Percentiles rank a stretch among this genome's conserved stretches.
phyloP scores from a whole-genome alignment of 2,888 invertebrate species.

The Agrochola lota region DNA sequence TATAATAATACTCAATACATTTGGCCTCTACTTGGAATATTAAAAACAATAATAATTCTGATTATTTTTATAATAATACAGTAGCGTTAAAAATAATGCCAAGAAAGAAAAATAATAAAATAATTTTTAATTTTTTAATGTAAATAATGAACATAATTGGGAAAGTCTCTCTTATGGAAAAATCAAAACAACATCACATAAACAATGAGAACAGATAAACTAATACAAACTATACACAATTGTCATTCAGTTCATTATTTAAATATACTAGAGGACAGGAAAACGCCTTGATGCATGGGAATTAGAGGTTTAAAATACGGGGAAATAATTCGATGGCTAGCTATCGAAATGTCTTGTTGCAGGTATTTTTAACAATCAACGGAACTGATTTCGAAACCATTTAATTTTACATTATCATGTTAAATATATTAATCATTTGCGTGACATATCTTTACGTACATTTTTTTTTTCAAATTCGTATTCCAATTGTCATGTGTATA shows the following conservation, averaged over 20 bases:
- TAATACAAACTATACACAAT: conserved; percentile 38
- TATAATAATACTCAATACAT: conserved; percentile 57
- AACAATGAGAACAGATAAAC: conserved; percentile 30
- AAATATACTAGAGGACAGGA: not conserved
- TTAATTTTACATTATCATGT: not conserved
- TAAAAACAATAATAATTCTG: conserved; percentile 11
- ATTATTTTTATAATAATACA: conserved; percentile 15
- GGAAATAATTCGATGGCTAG: not conserved
- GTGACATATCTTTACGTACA: not conserved
- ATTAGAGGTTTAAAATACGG: not conserved
- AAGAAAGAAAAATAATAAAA: not conserved
- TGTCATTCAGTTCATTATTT: conserved; percentile 22
- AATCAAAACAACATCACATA: conserved; percentile 29
- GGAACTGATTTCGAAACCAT: not conserved
- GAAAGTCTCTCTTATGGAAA: conserved; percentile 27
- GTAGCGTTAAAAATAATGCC: not conserved
- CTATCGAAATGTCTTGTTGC: not conserved
- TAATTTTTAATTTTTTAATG: conserved; percentile 1
- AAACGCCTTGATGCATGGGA: conserved; percentile 2
- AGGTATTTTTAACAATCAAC: not conserved
- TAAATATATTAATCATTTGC: not conserved
- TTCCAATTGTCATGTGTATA: too few species aligned
- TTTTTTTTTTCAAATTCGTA: not conserved
- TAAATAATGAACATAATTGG: conserved; percentile 27
- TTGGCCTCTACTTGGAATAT: conserved; percentile 60